phyloP scores from a whole-genome alignment of 64 coral and sea anemone species.

The Anthopleura sola region DNA sequence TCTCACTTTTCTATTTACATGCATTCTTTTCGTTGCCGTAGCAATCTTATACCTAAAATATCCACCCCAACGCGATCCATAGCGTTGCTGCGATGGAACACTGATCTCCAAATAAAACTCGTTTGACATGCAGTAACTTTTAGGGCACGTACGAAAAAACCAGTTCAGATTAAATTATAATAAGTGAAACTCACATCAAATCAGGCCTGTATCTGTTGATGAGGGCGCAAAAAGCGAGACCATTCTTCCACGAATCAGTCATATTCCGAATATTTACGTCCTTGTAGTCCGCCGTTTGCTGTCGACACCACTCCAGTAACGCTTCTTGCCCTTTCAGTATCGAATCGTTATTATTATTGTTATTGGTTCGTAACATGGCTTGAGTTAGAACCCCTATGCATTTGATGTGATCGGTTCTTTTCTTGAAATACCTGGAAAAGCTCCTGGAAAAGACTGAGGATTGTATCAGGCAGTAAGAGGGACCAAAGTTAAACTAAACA shows the following conservation, averaged over 20 bases:
- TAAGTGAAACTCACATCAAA: conserved; percentile 31
- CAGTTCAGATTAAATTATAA: no score
- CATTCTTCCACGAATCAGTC: conserved; percentile 38
- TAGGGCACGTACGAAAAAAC: no score
- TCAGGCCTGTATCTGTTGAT: conserved; percentile 36
- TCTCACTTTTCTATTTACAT: no score
- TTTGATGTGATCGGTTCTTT: no score
- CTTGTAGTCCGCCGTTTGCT: conserved; percentile 33
- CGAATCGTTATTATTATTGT: neutral
- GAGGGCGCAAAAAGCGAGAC: conserved; percentile 47
- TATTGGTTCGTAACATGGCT: neutral
- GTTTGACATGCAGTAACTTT: no score
- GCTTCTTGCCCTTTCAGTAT: conserved; percentile 41
- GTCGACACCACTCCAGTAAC: conserved; percentile 52
- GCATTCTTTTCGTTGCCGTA: no score
- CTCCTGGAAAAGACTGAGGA: neutral
- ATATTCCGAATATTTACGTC: conserved; percentile 32
- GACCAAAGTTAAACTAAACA: neutral
- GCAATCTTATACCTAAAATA: no score
- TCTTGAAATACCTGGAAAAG: neutral
- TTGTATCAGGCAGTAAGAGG: no score
- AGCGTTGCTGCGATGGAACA: no score
- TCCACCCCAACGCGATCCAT: no score
- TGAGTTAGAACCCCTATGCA: neutral
- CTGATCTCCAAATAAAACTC: no score